phyloP scores from a whole-genome alignment of 2,888 invertebrate genomes.

The Lepidocyrtoides sp. region DNA sequence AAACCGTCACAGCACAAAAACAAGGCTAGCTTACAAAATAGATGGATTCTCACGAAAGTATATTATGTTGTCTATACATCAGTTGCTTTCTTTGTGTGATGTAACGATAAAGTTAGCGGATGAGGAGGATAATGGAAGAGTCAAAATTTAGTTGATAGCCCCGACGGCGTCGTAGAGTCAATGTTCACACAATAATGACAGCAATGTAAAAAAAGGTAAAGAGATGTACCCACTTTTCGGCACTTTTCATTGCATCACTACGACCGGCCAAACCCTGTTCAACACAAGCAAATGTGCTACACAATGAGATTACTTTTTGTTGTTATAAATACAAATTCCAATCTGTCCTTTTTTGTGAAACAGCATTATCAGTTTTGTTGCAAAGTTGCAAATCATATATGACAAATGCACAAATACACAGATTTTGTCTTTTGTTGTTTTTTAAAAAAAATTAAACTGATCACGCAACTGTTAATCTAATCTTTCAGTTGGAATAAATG shows the following conservation, averaged over 20 bases:
- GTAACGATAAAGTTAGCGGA: constrained; percentile 1
- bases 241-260: not conserved
- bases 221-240: not conserved
- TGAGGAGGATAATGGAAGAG: constrained; percentile 42
- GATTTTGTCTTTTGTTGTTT: not conserved
- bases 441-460: not conserved
- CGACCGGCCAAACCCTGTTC: no score
- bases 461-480: not conserved
- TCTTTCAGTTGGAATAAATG: not conserved
- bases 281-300: no score
- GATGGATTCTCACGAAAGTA: not conserved
- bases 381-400: no score
- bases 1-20: constrained; percentile 4
- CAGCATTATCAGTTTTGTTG: no score
- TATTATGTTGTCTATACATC: no score
- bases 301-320: no score
- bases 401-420: not conserved
- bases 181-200: constrained; percentile 55
- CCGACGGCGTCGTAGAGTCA: constrained; percentile 27
- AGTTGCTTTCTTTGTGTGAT: constrained; percentile 18
- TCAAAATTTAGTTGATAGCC: not conserved
- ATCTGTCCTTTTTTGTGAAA: no score
- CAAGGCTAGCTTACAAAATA: not conserved
- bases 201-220: constrained; percentile 8
- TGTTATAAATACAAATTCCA: no score